phyloP scores from a whole-genome alignment of 2,888 invertebrate genomes.

The Lepidonotus clava region DNA sequence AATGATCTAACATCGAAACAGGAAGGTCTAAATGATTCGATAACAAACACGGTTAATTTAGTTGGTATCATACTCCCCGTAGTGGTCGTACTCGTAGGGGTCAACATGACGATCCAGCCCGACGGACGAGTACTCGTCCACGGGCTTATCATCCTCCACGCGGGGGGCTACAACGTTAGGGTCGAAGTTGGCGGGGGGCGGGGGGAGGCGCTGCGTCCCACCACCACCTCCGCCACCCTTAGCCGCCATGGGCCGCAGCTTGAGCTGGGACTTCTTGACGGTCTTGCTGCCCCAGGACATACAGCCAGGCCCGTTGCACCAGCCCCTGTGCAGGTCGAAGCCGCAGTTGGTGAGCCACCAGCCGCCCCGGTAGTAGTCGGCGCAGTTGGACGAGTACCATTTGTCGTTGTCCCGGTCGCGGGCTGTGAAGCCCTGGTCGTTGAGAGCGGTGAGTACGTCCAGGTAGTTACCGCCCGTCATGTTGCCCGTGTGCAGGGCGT shows the following conservation, averaged over 20 bases:
- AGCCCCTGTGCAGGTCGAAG: constrained; percentile 61
- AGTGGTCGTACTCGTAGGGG: not conserved
- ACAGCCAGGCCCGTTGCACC: constrained; percentile 60
- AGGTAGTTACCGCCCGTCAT: constrained; percentile 59
- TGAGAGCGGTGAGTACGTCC: constrained; percentile 58
- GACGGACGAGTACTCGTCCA: not conserved
- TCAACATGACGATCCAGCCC: not conserved
- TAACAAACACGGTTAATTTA: too few relatives aligned
- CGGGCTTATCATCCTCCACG: not conserved
- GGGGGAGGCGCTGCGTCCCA: not conserved
- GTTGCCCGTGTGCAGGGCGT: constrained; percentile 54
- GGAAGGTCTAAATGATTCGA: too few relatives aligned
- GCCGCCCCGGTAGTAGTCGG: constrained; percentile 63
- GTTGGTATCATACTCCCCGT: not conserved
- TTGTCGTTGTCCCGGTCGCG: constrained; percentile 63
- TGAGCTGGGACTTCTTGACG: constrained; percentile 58
- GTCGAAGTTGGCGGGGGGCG: not conserved
- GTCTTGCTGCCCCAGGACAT: constrained; percentile 57
- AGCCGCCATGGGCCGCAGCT: constrained; percentile 53
- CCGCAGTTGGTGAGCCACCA: constrained; percentile 65
- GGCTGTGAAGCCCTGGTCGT: constrained; percentile 62
- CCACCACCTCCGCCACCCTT: not conserved
- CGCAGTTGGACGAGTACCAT: constrained; percentile 65
- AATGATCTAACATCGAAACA: too few relatives aligned
- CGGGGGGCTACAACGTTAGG: not conserved